Conservation (phyloP, 2,888 invertebrate species). For the Nasonia oneida region DNA sequence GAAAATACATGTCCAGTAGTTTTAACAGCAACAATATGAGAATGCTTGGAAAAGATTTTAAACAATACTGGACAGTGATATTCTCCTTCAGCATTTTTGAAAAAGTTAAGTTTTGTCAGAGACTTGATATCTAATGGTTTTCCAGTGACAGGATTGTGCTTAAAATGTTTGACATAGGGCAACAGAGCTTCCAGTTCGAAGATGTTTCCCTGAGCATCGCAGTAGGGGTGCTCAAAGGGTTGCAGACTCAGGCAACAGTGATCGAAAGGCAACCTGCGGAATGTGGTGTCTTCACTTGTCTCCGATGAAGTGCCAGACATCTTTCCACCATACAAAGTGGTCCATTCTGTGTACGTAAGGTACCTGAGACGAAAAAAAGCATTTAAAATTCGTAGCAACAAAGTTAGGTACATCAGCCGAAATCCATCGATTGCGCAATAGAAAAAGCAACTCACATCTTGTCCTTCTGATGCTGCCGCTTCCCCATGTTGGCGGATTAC, state of each 20-base stretch:
- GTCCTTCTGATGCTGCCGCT: constrained; percentile 96
- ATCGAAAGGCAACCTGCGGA: constrained; percentile 94
- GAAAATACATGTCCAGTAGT: constrained; percentile 97
- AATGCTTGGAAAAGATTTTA: constrained; percentile 95
- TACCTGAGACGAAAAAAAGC: constrained; percentile 83
- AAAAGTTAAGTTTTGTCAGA: constrained; percentile 91
- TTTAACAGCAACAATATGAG: constrained; percentile 94
- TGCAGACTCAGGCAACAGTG: constrained; percentile 95
- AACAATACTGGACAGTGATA: constrained; percentile 97
- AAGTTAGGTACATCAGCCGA: background rate
- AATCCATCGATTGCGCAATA: background rate
- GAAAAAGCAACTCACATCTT: constrained; percentile 85
- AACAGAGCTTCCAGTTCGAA: constrained; percentile 94
- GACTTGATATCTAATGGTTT: constrained; percentile 91
- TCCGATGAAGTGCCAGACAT: constrained; percentile 83
- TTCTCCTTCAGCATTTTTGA: constrained; percentile 90
- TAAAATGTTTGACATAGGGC: constrained; percentile 93
- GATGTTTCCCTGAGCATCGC: constrained; percentile 93
- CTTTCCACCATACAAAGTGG: constrained; percentile 94
- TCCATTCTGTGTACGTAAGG: constrained; percentile 93
- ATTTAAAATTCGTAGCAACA: background rate
- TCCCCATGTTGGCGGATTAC: constrained; percentile 86
- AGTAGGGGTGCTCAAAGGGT: constrained; percentile 95
- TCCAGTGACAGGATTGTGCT: constrained; percentile 96
- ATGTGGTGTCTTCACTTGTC: constrained; percentile 88